phyloP scores from a whole-genome alignment of 2,797 vertebrate species.

The Sebastes taczanowskii region DNA sequence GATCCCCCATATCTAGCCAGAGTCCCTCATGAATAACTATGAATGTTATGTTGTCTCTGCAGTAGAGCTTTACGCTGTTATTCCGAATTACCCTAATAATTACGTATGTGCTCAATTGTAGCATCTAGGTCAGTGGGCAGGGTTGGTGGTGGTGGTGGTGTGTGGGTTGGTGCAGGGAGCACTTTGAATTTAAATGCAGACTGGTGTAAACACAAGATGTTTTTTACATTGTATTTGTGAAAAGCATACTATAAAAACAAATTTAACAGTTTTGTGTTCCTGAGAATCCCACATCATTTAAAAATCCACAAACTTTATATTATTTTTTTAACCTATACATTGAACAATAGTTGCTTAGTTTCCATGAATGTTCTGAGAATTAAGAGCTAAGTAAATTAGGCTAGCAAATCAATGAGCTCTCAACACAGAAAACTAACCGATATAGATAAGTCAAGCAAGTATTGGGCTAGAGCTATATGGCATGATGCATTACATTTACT shows the following conservation, averaged over 20 bases:
- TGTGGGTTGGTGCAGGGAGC: background rate
- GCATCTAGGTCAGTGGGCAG: conserved; percentile 8
- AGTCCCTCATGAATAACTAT: conserved; percentile 48
- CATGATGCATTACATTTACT: background rate
- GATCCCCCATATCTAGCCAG: conserved; percentile 30
- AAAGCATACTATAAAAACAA: background rate
- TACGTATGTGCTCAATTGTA: conserved; percentile 22
- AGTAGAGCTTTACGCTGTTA: conserved; percentile 29
- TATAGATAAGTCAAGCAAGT: background rate
- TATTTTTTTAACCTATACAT: background rate
- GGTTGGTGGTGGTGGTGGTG: background rate
- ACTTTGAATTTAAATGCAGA: conserved; percentile 14
- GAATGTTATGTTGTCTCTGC: conserved; percentile 35
- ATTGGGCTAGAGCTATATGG: background rate
- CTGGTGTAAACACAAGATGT: background rate
- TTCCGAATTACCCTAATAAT: conserved; percentile 32
- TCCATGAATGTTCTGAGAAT: background rate
- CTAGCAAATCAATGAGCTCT: background rate
- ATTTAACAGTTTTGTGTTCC: background rate
- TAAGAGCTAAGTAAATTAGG: background rate
- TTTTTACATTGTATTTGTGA: background rate
- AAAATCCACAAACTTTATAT: background rate
- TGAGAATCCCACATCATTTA: background rate
- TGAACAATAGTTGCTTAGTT: background rate
- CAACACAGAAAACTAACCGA: background rate